Evolutionary conservation across 1,140 invertebrate species (phyloP).

Genomic region (Lepidurus couesii): DNA sequence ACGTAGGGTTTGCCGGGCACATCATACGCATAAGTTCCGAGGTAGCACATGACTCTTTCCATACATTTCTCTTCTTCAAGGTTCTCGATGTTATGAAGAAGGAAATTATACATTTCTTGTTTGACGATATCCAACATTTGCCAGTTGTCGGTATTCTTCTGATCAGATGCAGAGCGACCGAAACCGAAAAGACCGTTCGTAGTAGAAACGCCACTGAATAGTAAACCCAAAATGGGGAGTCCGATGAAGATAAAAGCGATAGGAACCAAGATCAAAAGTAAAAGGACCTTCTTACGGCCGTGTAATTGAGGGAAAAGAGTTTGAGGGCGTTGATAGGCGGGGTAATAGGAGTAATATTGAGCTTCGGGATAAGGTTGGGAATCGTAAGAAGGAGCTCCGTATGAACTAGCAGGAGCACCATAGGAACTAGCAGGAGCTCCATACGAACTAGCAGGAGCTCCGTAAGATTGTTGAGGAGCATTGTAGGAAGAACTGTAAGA

Average conservation of each 20-base stretch:
- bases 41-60: slow-evolving; percentile 30
- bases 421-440: slow-evolving; percentile 23
- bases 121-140: slow-evolving; percentile 20
- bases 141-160: background rate
- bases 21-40: slow-evolving; percentile 26
- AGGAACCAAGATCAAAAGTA: slow-evolving; percentile 3
- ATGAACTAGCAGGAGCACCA: slow-evolving; percentile 13
- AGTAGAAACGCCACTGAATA: slow-evolving; percentile 5
- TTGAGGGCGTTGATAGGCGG: background rate
- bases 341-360: slow-evolving; percentile 29
- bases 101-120: slow-evolving; percentile 17
- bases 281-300: background rate
- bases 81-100: background rate
- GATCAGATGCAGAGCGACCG: background rate
- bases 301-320: background rate
- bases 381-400: slow-evolving; percentile 23
- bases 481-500: slow-evolving; percentile 11
- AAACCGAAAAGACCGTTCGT: background rate
- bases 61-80: slow-evolving; percentile 32
- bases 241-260: background rate
- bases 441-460: slow-evolving; percentile 27
- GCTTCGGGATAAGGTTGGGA: background rate
- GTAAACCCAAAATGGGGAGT: slow-evolving; percentile 23
- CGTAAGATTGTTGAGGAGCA: background rate
- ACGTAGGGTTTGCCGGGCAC: slow-evolving; percentile 29